Base-by-base conservation (phyloP, 2,113 vertebrate genomes). In the Equus quagga region DNA sequence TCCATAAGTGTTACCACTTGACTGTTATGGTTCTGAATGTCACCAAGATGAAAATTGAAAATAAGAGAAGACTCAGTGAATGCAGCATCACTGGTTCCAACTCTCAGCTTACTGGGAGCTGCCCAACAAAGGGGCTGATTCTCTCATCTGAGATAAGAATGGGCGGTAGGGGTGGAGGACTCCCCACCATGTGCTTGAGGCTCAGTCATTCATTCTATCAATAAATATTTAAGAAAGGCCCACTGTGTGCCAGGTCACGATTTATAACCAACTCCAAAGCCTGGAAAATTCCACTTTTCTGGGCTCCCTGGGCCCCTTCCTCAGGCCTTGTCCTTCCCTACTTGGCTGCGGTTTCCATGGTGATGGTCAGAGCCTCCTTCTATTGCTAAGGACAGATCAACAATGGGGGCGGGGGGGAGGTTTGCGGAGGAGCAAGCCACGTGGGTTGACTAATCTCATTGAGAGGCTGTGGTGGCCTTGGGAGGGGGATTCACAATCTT, bases 341-440 rank as follows among this genome's bases (percentile, higher is more conserved):
- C 21, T 69, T 0, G 15, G 46, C 79, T 64, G 87, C 24, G 10
- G 94, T 97, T 94, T 89, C 97, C 91, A 95, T 84, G 82, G 94
- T 5, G 72, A 96, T 41, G 5, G 64, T 69, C 21, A 12, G 54
- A n/a, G 83, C 33, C 91, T 75, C 56, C 44, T 65, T 84, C 73
- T 69, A 91, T 94, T 89, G 87, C 94, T 91, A 95, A 80, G 85
- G 96, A 51, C 51, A n/a, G 28, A 46, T 15, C 6, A 44, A 69
- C 15, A 19, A 5, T 70, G 15, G 36, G 36, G 36, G 36, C 36
- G 36, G 36, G 36, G 36, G 36, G 36, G 36, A 41, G 36, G 36
- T 41, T 41, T 1, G 11, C 65, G 91, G 41, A 4, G 17, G 83
- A 18, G 58, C 36, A 19, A 76, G 46, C 41, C 19, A 2, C 4